Conservation (phyloP, 2,797 vertebrate genomes). For the Pipistrellus nathusii region DNA sequence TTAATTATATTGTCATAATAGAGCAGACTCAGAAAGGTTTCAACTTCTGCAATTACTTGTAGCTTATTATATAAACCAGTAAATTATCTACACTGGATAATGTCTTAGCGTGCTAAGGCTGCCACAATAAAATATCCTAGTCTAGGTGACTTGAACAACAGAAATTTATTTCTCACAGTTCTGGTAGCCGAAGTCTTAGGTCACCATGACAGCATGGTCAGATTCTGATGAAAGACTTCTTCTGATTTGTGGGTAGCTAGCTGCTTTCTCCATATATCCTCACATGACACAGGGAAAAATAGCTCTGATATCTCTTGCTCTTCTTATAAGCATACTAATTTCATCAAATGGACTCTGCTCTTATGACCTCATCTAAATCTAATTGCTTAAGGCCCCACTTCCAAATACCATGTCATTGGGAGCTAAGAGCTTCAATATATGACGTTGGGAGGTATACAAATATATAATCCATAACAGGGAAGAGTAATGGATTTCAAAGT, state of each 20-base stretch:
- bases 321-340: not conserved
- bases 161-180: not conserved
- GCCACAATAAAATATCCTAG: not conserved
- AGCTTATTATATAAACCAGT: not conserved
- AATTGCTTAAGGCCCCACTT: not conserved
- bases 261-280: not conserved
- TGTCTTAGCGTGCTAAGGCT: not conserved
- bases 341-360: not conserved
- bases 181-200: not conserved
- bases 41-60: not conserved
- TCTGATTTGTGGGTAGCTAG: too few species aligned
- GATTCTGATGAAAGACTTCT: not conserved
- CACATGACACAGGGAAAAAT: not conserved
- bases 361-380: not conserved
- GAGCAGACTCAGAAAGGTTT: not conserved
- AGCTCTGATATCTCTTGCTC: not conserved
- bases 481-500: not conserved
- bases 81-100: not conserved
- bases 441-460: not conserved
- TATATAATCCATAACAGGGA: not conserved
- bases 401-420: not conserved
- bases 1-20: not conserved
- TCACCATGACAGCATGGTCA: not conserved
- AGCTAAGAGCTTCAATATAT: not conserved
- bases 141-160: not conserved